These are phyloP conservation scores for Stratiomys singularior DNA, from an alignment of 2,888 invertebrate genomes.

Conservation along the genomic window DNA sequence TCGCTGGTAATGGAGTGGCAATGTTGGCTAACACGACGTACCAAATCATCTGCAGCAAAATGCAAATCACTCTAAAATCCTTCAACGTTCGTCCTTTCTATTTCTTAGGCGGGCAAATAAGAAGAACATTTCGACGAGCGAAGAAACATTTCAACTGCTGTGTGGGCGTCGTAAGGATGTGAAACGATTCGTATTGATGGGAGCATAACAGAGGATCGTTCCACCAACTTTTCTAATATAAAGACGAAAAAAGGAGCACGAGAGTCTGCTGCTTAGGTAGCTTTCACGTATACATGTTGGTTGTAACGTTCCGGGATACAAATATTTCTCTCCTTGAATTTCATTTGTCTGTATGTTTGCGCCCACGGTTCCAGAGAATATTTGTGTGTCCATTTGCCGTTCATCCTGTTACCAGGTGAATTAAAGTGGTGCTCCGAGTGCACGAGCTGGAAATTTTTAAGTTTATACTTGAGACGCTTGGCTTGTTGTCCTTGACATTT, in stretches of 20 bases:
- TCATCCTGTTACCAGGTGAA: too few relatives aligned
- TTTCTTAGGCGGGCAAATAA: neutral
- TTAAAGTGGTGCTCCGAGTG: too few relatives aligned
- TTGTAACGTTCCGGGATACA: neutral
- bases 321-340: neutral
- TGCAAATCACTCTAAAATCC: neutral
- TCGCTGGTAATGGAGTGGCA: neutral
- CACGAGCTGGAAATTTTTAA: too few relatives aligned
- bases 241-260: neutral
- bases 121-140: neutral
- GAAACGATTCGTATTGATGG: too few relatives aligned
- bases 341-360: neutral
- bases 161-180: neutral
- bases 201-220: too few relatives aligned
- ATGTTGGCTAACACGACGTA: neutral
- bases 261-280: neutral
- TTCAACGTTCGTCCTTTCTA: neutral
- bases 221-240: too few relatives aligned
- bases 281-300: neutral
- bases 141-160: neutral
- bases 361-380: neutral
- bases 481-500: too few relatives aligned
- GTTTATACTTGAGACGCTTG: too few relatives aligned
- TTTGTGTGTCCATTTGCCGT: too few relatives aligned
- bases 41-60: conserved; percentile 8